Evolutionary conservation across 2,113 vertebrate genomes (phyloP).

Genomic region (Lophura nycthemera): DNA sequence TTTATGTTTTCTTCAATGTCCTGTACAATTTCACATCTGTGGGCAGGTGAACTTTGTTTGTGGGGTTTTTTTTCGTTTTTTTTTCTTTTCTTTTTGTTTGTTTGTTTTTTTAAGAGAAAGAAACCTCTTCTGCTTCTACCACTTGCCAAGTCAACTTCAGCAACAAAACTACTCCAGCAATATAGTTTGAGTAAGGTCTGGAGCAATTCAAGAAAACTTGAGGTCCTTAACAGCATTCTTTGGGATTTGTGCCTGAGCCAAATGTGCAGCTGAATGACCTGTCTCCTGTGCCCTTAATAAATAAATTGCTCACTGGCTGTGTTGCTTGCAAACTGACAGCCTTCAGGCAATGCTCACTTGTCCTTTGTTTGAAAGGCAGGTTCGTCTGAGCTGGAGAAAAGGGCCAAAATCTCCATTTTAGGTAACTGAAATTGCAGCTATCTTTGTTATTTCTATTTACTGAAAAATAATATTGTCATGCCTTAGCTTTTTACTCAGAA

Average conservation of each 20-base stretch:
- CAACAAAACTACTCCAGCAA: not conserved
- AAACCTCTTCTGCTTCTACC: not conserved
- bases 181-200: not conserved
- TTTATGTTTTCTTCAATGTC: not conserved
- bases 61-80: too few relatives aligned
- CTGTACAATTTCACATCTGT: not conserved
- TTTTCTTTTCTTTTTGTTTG: too few relatives aligned
- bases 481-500: not conserved
- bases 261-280: slow-evolving; percentile 26
- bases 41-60: not conserved
- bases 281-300: slow-evolving; percentile 33
- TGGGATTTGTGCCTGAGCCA: not conserved
- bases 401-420: not conserved
- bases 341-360: slow-evolving; percentile 29
- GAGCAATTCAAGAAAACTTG: not conserved
- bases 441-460: slow-evolving; percentile 16
- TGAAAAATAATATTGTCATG: slow-evolving; percentile 29
- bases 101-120: slow-evolving; percentile 14
- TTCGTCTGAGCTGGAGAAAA: slow-evolving; percentile 21
- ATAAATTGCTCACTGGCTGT: slow-evolving; percentile 29
- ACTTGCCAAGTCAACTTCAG: not conserved
- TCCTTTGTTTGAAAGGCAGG: slow-evolving; percentile 32
- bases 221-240: not conserved
- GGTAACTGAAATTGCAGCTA: not conserved
- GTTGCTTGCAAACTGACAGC: slow-evolving; percentile 35